Evolutionary conservation across 2,113 vertebrate species (phyloP).

Genomic region (Phalacrocorax carbo): DNA sequence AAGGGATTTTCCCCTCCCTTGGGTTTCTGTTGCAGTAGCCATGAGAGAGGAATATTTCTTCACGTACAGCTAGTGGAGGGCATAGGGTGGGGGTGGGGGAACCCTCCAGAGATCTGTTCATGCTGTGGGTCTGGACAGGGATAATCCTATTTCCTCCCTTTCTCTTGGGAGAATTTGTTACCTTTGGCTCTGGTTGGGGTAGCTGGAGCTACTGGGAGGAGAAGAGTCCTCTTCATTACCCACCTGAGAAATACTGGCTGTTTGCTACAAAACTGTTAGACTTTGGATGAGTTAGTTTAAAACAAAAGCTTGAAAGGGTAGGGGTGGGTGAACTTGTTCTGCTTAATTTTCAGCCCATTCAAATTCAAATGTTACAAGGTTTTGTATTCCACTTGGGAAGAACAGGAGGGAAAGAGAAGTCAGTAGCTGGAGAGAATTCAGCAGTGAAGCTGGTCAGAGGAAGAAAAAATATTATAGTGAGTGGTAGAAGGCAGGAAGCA

Average conservation of each 20-base stretch:
- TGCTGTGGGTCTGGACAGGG: neutral
- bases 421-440: neutral
- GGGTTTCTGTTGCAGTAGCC: slow-evolving; percentile 16
- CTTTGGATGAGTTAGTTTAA: neutral
- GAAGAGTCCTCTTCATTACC: neutral
- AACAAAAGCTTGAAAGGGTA: neutral
- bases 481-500: neutral
- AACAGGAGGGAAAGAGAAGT: neutral
- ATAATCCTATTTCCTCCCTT: slow-evolving; percentile 44
- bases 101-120: neutral
- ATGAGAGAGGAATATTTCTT: slow-evolving; percentile 29
- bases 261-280: neutral
- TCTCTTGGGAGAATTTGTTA: slow-evolving; percentile 28
- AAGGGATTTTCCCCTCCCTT: slow-evolving; percentile 13
- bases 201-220: neutral
- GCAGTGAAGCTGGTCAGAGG: neutral
- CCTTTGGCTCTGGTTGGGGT: neutral
- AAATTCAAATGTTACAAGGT: slow-evolving; percentile 33
- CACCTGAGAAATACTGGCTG: neutral
- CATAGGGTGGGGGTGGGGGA: neutral
- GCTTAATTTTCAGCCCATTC: slow-evolving; percentile 29
- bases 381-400: slow-evolving; percentile 15
- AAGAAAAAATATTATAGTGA: neutral
- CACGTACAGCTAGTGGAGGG: slow-evolving; percentile 15
- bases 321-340: slow-evolving; percentile 10